A percentile compares a stretch with the other conserved stretches of the same genome.
Conservation (phyloP, 2,113 vertebrate species). For the Passerina amoena region DNA sequence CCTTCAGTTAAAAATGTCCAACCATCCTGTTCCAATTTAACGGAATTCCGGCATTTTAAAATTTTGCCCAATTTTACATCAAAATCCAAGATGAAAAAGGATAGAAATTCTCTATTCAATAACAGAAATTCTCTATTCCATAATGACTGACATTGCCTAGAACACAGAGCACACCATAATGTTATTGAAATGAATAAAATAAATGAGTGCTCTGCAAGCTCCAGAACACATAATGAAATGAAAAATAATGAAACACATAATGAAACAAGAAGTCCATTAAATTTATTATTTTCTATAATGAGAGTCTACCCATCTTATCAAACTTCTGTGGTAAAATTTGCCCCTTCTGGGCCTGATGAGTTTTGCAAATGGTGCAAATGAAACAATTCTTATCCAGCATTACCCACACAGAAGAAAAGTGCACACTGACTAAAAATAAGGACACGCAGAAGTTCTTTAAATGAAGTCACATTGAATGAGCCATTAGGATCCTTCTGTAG, state of each 20-base stretch:
- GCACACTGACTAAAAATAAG: not conserved
- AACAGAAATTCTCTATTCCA: not conserved
- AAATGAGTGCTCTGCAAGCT: not conserved
- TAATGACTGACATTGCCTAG: not conserved
- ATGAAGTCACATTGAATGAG: not conserved
- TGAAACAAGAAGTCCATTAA: not conserved
- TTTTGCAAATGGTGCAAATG: not conserved
- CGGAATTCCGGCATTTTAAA: not conserved
- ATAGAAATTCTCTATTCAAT: not conserved
- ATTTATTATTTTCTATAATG: not conserved
- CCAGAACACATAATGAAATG: not conserved
- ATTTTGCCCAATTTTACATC: not conserved
- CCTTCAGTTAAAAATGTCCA: not conserved
- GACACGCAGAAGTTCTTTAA: not conserved
- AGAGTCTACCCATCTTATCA: not conserved
- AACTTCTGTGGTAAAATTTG: not conserved
- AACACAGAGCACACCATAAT: not conserved
- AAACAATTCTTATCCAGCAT: not conserved
- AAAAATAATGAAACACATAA: not conserved
- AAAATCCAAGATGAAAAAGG: not conserved
- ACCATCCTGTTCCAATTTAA: not conserved
- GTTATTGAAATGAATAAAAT: not conserved
- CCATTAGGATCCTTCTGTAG: not conserved
- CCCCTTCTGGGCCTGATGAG: not conserved
- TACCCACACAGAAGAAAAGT: not conserved